phyloP scores from a whole-genome alignment of 2,113 vertebrate genomes.

The Nibea albiflora region DNA sequence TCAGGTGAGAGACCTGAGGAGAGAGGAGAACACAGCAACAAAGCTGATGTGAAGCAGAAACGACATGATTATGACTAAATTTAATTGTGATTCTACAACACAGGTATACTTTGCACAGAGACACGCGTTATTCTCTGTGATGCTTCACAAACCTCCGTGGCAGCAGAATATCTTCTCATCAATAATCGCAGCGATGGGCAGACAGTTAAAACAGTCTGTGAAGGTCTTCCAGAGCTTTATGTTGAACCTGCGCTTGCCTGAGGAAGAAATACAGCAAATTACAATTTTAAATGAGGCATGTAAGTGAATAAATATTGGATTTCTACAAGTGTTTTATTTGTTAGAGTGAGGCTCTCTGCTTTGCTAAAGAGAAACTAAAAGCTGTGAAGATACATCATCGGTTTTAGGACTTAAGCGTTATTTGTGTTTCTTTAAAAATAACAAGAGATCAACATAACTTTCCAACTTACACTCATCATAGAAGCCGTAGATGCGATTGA shows the following conservation, averaged over 20 bases:
- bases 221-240: constrained; percentile 98
- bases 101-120: background rate
- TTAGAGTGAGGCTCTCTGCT: background rate
- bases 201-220: constrained; percentile 97
- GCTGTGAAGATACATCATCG: background rate
- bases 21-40: background rate
- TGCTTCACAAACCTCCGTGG: constrained; percentile 89
- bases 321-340: background rate
- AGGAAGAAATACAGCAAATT: constrained; percentile 10
- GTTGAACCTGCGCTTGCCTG: constrained; percentile 96
- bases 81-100: background rate
- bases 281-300: background rate
- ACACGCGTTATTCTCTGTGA: background rate
- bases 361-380: background rate
- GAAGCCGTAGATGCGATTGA: constrained; percentile 98
- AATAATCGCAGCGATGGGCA: constrained; percentile 96
- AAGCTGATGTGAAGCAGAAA: background rate
- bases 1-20: constrained; percentile 92
- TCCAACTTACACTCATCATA: constrained; percentile 93
- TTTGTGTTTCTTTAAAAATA: background rate
- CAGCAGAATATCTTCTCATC: constrained; percentile 98
- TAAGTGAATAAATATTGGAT: background rate
- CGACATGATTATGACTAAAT: no score
- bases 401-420: background rate
- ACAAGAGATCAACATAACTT: background rate